Evolutionary conservation across 2,888 invertebrate genomes (phyloP).

Genomic region (Alentia gelatinosa): DNA sequence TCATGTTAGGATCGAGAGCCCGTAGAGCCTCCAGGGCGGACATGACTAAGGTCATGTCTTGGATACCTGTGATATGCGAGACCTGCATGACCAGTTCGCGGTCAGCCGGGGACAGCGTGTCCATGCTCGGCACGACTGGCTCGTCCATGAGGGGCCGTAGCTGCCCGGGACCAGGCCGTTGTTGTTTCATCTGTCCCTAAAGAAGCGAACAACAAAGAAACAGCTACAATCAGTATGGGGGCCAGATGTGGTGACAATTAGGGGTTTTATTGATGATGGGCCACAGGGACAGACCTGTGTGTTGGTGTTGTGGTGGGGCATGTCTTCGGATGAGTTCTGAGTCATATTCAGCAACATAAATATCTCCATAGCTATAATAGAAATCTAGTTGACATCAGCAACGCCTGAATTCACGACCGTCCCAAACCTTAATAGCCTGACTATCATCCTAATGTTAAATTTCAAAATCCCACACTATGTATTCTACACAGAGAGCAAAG

Average conservation of each 20-base stretch:
- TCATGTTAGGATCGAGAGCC: slow-evolving; percentile 22
- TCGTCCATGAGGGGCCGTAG: slow-evolving; percentile 14
- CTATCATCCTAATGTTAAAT: no score
- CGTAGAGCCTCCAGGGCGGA: slow-evolving; percentile 33
- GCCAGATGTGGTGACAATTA: neutral
- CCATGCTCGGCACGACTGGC: slow-evolving; percentile 27
- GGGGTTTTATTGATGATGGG: neutral
- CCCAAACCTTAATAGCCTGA: no score
- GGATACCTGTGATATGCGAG: neutral
- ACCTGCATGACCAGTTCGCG: slow-evolving; percentile 40
- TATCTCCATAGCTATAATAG: no score
- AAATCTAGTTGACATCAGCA: no score
- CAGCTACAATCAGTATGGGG: slow-evolving; percentile 10
- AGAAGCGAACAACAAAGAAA: slow-evolving; percentile 3
- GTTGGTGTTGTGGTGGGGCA: neutral
- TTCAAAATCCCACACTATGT: no score
- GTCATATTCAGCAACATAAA: no score
- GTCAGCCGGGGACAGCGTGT: slow-evolving; percentile 29
- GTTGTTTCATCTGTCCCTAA: slow-evolving; percentile 12
- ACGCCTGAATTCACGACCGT: no score
- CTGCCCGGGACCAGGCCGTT: neutral
- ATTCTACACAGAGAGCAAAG: no score
- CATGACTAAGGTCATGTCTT: slow-evolving; percentile 39
- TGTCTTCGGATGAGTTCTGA: neutral
- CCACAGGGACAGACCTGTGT: neutral